Evolutionary conservation across 2,797 vertebrate genomes (phyloP), one percentile per base, ranked within the genome.

Genomic region (Epinephelus awoara): DNA sequence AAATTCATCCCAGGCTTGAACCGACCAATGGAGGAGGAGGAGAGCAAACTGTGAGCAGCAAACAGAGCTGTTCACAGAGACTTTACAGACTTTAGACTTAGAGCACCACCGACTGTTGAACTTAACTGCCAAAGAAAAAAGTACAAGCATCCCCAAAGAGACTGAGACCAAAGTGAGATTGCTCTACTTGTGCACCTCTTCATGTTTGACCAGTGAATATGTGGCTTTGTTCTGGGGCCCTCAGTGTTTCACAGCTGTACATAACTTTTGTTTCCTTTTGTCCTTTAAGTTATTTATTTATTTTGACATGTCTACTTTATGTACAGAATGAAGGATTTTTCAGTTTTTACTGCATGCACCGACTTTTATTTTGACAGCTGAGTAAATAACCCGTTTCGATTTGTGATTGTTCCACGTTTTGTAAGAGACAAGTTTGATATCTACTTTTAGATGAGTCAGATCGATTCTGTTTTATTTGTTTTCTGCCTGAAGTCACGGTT

Each of bases 1-100:
- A 99, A 98, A 78, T 99, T 97, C 91, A 99, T 99, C 92, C 98
- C 98, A 0, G 98, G 98, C 29, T 93, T 99, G 84, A 99, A 98
- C 91, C 95, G 96, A 72, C 96, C 97, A 0, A 92, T 99, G 87
- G 98, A 99, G 86, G 98, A 99, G 90, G 98, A 99, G 87, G 97
- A 99, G 93, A 99, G 98, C 93, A 98, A 98, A 86, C 94, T 99
- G 81, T 99, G 96, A 90, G 54, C 18, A 1, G 50, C 49, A 14
- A 13, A 19, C 21, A 0, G 15, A 47, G 15, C 50, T 29, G 42
- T 14, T 70, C 19, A 2, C 9, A 40, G 11, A 34, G 49, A 51
- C 13, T 19, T 19, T 14, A 29, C 27, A 44, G 71, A 77, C 42
- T 75, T 54, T 82, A 91, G 82, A 92, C 87, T 83, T 21, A 38